Evolutionary conservation across 2,888 invertebrate genomes (phyloP), one percentile per base, ranked within the genome.

Genomic region (Cataglyphis albicans): DNA sequence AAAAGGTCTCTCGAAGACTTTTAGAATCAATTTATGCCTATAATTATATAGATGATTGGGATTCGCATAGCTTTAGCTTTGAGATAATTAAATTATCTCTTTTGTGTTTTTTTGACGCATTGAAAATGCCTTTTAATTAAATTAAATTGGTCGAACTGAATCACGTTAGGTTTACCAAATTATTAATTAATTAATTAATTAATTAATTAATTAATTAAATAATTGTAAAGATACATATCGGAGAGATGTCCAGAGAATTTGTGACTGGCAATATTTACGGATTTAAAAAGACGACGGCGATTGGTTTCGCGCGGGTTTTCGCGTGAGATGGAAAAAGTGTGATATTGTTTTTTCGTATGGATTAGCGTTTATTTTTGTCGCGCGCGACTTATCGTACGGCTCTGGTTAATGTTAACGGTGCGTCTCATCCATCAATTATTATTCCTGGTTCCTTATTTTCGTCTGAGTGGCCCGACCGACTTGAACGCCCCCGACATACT

Each of bases 371-470:
- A 90, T 90, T 90, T 90, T 90, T 78, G 83, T 85, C 82, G 21
- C 72, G 21, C 72, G 32, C 68, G 75, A 83, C 80, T 88, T 89
- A 86, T 82, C 87, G 86, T 67, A 76, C 85, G 82, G 83, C 84
- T 88, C 89, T 89, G 89, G 76, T 89, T 85, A 87, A 86, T 83
- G 86, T 88, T 87, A 88, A 63, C 81, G 82, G 70, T 70, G 73
- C 73, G 88, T 70, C 86, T 84, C 83, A 78, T 73, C 78, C 86
- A 84, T 86, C 90, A 89, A 89, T 88, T 90, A 89, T 89, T 89
- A 90, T 88, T 90, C 87, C 87, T 86, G 81, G 72, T 90, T 89
- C 84, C 89, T 88, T 90, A 88, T 90, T 88, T 89, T 88, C 52
- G 84, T 84, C 82, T 81, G 84, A 29, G 63, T 81, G 52, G 76